A percentile compares a stretch with the other conserved stretches of the same genome.
Conservation (phyloP, 2,113 vertebrate genomes). For the Dissostichus mawsoni region DNA sequence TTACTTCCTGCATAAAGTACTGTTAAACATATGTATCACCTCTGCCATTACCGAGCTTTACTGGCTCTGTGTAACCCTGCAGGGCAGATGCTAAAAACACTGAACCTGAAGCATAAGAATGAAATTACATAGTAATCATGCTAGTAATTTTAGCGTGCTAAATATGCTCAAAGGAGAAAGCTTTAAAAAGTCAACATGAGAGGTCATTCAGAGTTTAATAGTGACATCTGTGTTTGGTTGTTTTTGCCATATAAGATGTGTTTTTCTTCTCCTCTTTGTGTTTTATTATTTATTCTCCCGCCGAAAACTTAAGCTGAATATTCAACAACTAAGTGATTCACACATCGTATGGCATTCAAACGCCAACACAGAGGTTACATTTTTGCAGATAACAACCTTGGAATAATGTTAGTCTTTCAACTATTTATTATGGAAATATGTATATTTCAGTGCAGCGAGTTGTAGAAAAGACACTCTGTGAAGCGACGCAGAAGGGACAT, state of each 20-base stretch:
- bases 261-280: slow-evolving; percentile 10
- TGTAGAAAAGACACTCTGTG: neutral
- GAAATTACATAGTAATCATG: neutral
- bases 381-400: neutral
- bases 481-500: neutral
- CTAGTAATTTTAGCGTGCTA: neutral
- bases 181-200: slow-evolving; percentile 16
- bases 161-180: slow-evolving; percentile 2
- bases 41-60: neutral
- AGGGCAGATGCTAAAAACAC: slow-evolving; percentile 17
- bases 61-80: slow-evolving; percentile 3
- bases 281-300: slow-evolving; percentile 39
- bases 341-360: neutral
- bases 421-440: slow-evolving; percentile 17
- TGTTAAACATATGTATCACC: neutral
- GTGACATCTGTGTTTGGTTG: slow-evolving; percentile 5
- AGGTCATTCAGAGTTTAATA: slow-evolving; percentile 36
- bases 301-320: slow-evolving; percentile 15
- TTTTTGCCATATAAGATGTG: slow-evolving; percentile 17
- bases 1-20: neutral
- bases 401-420: slow-evolving; percentile 1
- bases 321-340: slow-evolving; percentile 7
- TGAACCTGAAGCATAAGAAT: slow-evolving; percentile 9
- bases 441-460: neutral
- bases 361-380: neutral